Evolutionary conservation across 2,888 invertebrate species (phyloP).

Genomic region (Trichogramma dendrolimi): DNA sequence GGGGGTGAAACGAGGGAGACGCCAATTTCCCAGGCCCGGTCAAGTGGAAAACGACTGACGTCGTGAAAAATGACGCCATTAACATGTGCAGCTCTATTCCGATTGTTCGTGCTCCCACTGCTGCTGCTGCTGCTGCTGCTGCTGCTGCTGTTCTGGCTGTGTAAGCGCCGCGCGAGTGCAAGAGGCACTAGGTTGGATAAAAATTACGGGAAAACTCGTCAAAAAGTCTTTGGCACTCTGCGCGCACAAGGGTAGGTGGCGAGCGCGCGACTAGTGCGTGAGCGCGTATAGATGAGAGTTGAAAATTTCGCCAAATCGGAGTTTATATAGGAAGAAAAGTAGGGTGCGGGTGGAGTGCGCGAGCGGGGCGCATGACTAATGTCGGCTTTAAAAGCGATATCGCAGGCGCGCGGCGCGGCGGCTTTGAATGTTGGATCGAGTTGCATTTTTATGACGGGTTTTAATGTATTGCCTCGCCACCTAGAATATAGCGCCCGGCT

Average conservation of each 20-base stretch:
- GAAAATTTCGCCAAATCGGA: slow-evolving; percentile 1
- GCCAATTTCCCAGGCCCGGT: slow-evolving; percentile 12
- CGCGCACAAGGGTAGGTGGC: not conserved
- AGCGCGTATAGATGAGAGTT: not conserved
- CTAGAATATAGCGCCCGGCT: too few species aligned
- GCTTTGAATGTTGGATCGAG: too few species aligned
- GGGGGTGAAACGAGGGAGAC: too few species aligned
- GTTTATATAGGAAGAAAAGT: not conserved
- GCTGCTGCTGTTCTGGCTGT: too few species aligned
- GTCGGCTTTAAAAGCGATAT: not conserved
- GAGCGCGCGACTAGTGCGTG: not conserved
- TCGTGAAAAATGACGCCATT: slow-evolving; percentile 34
- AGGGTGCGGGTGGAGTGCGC: too few species aligned
- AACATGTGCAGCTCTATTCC: not conserved
- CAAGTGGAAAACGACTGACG: slow-evolving; percentile 40
- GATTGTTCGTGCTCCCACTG: too few species aligned
- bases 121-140: too few species aligned
- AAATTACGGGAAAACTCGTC: slow-evolving; percentile 21
- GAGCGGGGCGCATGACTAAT: not conserved
- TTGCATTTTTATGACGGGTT: too few species aligned
- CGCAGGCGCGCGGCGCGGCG: too few species aligned
- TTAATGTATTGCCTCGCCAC: too few species aligned
- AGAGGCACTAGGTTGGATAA: slow-evolving; percentile 8
- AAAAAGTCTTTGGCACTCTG: not conserved
- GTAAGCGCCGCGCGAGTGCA: not conserved